Percentiles rank a stretch among this genome's conserved stretches.
These are phyloP conservation scores for Arbacia lixula DNA, from an alignment of 53 echinoderm and acorn worm genomes.

Conservation along the genomic window DNA sequence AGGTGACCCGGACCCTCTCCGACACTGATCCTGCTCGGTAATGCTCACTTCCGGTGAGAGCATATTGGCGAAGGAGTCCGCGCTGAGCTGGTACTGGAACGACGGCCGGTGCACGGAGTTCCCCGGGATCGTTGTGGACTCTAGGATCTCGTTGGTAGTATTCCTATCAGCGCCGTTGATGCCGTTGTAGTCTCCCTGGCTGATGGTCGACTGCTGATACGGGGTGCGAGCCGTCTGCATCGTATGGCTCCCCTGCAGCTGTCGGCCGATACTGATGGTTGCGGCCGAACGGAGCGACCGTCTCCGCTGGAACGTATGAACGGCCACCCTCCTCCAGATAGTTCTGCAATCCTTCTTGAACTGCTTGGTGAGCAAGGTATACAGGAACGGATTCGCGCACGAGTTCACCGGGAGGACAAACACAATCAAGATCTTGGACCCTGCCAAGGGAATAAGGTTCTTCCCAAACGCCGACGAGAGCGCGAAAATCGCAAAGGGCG, in stretches of 20 bases:
- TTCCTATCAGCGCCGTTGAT: slow-evolving; percentile 14
- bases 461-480: slow-evolving; percentile 72
- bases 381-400: slow-evolving; percentile 93
- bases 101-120: slow-evolving; percentile 21
- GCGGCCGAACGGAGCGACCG: slow-evolving; percentile 57
- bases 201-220: slow-evolving; percentile 19
- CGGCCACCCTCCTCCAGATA: slow-evolving; percentile 63
- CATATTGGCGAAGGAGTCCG: slow-evolving; percentile 17
- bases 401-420: slow-evolving; percentile 91
- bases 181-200: slow-evolving; percentile 47
- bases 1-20: slow-evolving; percentile 82
- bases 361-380: slow-evolving; percentile 92
- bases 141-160: slow-evolving; percentile 46
- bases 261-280: slow-evolving; percentile 58
- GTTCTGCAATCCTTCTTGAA: slow-evolving; percentile 88
- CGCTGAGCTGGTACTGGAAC: slow-evolving; percentile 40
- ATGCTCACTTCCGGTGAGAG: slow-evolving; percentile 52
- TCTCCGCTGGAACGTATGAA: slow-evolving; percentile 61
- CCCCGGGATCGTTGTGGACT: slow-evolving; percentile 6
- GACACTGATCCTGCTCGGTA: slow-evolving; percentile 60
- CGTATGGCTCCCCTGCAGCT: slow-evolving; percentile 39
- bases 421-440: slow-evolving; percentile 86
- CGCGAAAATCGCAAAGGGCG: slow-evolving; percentile 89
- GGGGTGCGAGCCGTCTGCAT: slow-evolving; percentile 36
- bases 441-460: slow-evolving; percentile 69